These are phyloP conservation scores for Melanostoma mellinum DNA, from an alignment of 2,888 invertebrate genomes.

Conservation along the genomic window DNA sequence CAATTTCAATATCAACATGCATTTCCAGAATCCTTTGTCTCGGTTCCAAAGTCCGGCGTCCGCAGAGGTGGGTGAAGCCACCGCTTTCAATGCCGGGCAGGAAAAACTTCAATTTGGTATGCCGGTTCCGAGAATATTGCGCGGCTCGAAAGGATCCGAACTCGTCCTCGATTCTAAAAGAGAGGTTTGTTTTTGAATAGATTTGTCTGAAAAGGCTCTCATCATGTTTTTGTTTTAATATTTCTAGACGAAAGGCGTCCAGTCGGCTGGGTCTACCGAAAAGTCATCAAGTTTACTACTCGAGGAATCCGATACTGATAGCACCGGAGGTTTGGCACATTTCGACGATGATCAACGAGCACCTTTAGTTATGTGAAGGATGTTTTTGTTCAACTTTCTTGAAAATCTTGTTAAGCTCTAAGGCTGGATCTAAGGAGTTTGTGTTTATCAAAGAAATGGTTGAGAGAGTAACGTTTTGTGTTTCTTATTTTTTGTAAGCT, in stretches of 20 bases:
- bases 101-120: constrained; percentile 75
- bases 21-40: constrained; percentile 82
- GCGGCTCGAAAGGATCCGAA: constrained; percentile 75
- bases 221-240: neutral
- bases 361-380: constrained; percentile 77
- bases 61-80: constrained; percentile 62
- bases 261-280: constrained; percentile 37
- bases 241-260: constrained; percentile 48
- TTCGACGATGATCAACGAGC: constrained; percentile 78
- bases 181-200: constrained; percentile 42
- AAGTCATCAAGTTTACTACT: constrained; percentile 57
- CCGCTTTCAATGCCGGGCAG: constrained; percentile 72
- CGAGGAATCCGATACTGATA: constrained; percentile 75
- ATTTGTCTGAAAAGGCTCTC: neutral
- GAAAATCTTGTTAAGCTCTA: constrained; percentile 8
- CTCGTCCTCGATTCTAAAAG: constrained; percentile 76
- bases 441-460: neutral
- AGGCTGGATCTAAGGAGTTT: constrained; percentile 3
- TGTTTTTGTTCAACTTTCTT: neutral
- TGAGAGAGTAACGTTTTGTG: too few relatives aligned
- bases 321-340: constrained; percentile 76
- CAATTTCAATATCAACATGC: constrained; percentile 81
- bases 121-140: constrained; percentile 76
- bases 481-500: too few relatives aligned
- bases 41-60: constrained; percentile 68